Percentiles rank a stretch among this genome's conserved stretches.
Evolutionary conservation across 2,888 invertebrate species (phyloP).

Genomic region (Galeruca laticollis): DNA sequence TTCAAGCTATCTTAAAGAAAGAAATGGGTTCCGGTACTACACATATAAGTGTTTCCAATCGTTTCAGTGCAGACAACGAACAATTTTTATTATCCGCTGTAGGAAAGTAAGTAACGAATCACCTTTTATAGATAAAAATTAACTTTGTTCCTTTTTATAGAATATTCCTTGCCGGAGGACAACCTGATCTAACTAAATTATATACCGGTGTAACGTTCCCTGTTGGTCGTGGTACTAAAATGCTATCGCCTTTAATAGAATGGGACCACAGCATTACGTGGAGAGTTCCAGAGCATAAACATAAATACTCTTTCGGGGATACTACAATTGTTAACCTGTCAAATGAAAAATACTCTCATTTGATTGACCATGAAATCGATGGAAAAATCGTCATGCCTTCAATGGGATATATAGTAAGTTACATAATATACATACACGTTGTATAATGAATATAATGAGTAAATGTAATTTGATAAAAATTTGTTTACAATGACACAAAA

Average conservation of each 20-base stretch:
- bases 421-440: too few relatives aligned
- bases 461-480: slow-evolving; percentile 11
- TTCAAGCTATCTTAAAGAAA: slow-evolving; percentile 83
- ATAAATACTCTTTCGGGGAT: slow-evolving; percentile 79
- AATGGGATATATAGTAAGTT: slow-evolving; percentile 67
- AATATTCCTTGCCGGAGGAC: slow-evolving; percentile 80
- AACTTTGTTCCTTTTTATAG: slow-evolving; percentile 62
- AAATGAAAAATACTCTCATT: slow-evolving; percentile 41
- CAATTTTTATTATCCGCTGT: slow-evolving; percentile 62
- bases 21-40: slow-evolving; percentile 74
- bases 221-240: slow-evolving; percentile 86
- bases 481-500: too few relatives aligned
- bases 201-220: slow-evolving; percentile 82
- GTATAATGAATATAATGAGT: too few relatives aligned
- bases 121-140: neutral
- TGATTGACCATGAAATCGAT: slow-evolving; percentile 51
- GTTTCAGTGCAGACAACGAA: slow-evolving; percentile 73
- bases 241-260: slow-evolving; percentile 81
- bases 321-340: slow-evolving; percentile 79
- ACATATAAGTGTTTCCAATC: slow-evolving; percentile 78
- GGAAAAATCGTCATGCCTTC: slow-evolving; percentile 71
- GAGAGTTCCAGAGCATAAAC: slow-evolving; percentile 77
- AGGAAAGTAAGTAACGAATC: slow-evolving; percentile 46
- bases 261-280: slow-evolving; percentile 89
- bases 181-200: slow-evolving; percentile 78